These are phyloP conservation scores for Drosophila ironensis DNA, from an alignment of 1,140 invertebrate species.

Conservation along the genomic window DNA sequence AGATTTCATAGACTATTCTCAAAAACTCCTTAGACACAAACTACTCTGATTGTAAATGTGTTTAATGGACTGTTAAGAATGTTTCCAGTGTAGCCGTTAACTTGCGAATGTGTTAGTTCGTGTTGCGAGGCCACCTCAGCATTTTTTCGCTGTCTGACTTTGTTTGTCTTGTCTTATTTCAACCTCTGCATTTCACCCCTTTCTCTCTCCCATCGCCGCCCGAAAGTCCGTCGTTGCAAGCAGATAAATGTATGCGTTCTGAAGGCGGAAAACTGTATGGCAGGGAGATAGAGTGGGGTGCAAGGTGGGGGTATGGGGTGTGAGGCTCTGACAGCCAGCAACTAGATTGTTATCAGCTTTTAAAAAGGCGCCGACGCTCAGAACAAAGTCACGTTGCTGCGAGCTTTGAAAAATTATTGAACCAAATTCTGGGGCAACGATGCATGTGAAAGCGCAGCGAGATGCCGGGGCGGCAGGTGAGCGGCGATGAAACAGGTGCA, in stretches of 20 bases:
- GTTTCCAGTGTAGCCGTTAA: constrained; percentile 41
- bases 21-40: no score
- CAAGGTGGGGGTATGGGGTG: no score
- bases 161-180: constrained; percentile 43
- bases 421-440: constrained; percentile 35
- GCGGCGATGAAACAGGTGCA: constrained; percentile 1
- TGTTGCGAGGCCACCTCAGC: constrained; percentile 60
- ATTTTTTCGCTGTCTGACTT: constrained; percentile 56
- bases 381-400: constrained; percentile 18
- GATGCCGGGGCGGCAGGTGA: background rate
- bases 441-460: constrained; percentile 6
- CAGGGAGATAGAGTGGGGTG: no score
- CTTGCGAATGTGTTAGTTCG: constrained; percentile 24
- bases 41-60: background rate
- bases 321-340: background rate
- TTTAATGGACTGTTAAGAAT: background rate
- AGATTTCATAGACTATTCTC: no score
- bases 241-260: background rate
- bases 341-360: constrained; percentile 68
- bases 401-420: constrained; percentile 44
- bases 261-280: no score
- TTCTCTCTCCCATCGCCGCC: background rate
- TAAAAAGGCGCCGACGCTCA: constrained; percentile 43
- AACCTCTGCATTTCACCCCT: constrained; percentile 27
- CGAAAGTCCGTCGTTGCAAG: background rate